Evolutionary conservation across 2,113 vertebrate genomes (phyloP).

Genomic region (Mesitornis unicolor): DNA sequence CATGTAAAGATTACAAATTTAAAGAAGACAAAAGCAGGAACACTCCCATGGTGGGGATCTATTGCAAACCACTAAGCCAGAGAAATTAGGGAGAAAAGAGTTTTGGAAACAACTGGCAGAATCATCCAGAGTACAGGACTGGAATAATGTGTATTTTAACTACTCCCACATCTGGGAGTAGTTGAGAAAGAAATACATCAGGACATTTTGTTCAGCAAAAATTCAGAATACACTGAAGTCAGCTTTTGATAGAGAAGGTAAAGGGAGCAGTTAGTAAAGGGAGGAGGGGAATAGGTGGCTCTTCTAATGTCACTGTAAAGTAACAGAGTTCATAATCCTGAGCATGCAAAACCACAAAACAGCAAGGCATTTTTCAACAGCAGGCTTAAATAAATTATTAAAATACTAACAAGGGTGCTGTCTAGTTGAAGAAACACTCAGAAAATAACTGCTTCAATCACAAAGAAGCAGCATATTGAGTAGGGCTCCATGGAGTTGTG

Average conservation of each 20-base stretch:
- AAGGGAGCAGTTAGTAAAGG: neutral
- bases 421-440: neutral
- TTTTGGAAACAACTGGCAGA: conserved; percentile 7
- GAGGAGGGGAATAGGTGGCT: neutral
- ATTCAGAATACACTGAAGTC: neutral
- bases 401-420: neutral
- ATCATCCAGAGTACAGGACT: neutral
- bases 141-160: neutral
- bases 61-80: neutral
- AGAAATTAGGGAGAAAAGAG: neutral
- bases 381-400: conserved; percentile 6
- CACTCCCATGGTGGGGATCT: neutral
- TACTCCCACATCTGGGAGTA: conserved; percentile 1
- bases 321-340: neutral
- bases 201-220: conserved; percentile 25
- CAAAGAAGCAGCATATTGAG: neutral
- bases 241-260: neutral
- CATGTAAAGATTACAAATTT: neutral
- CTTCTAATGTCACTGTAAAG: neutral
- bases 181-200: neutral
- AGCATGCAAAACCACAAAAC: conserved; percentile 14
- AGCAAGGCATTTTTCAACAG: conserved; percentile 27
- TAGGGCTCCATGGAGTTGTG: neutral
- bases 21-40: neutral
- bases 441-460: neutral